Percentiles rank a stretch among this genome's conserved stretches.
Conservation (phyloP, 2,113 vertebrate genomes). For the Pipra filicauda region DNA sequence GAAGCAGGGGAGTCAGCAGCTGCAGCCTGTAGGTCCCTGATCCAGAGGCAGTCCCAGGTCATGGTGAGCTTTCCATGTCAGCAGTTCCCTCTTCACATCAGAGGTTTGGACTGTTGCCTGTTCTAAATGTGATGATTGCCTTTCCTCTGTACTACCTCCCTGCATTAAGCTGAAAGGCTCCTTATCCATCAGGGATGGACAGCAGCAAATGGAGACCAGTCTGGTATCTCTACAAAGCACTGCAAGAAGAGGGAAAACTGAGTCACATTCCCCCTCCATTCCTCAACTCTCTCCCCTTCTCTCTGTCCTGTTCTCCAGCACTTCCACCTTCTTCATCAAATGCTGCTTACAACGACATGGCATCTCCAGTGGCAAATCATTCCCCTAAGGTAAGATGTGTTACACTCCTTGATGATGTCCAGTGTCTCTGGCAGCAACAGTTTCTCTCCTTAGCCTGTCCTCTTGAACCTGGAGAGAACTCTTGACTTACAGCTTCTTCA, state of each 20-base stretch:
- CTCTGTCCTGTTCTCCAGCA: background rate
- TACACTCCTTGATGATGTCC: background rate
- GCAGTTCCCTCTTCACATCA: background rate
- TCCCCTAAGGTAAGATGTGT: background rate
- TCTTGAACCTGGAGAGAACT: background rate
- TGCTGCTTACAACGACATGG: background rate
- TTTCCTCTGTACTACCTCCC: background rate
- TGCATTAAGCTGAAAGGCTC: background rate
- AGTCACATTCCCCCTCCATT: background rate
- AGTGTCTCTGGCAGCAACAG: background rate
- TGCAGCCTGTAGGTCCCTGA: background rate
- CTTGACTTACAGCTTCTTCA: background rate
- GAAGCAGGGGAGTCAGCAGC: background rate
- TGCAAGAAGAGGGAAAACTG: background rate
- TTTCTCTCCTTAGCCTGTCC: background rate
- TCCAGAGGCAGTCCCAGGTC: background rate
- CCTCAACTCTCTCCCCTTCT: background rate
- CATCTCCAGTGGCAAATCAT: background rate
- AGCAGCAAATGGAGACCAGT: background rate
- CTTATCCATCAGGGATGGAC: background rate
- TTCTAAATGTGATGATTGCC: no score
- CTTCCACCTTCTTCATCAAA: background rate
- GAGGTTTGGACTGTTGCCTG: background rate
- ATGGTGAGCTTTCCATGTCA: accelerated
- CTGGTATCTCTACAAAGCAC: background rate